These are phyloP conservation scores for Paguma larvata DNA, from an alignment of 2,797 vertebrate species.

Conservation along the genomic window DNA sequence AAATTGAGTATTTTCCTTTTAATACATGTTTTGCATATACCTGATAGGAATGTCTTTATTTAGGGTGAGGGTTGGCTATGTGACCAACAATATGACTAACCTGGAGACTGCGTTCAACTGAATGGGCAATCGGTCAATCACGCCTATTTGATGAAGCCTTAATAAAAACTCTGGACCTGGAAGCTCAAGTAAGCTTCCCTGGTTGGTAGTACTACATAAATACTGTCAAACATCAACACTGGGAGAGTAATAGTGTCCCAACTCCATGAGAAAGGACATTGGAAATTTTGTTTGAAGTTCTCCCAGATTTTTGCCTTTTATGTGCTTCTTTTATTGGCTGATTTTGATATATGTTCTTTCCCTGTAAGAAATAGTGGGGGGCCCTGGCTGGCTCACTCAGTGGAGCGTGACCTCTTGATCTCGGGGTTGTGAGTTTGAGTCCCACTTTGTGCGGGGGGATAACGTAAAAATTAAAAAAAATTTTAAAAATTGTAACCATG, in stretches of 20 bases:
- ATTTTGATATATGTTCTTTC: not conserved
- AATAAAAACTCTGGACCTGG: not conserved
- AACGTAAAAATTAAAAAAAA: not conserved
- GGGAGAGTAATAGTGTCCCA: not conserved
- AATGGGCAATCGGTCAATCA: not conserved
- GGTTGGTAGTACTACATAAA: not conserved
- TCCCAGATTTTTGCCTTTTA: not conserved
- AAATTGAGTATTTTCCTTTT: conserved; percentile 5
- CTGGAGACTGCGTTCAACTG: not conserved
- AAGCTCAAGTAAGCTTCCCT: not conserved
- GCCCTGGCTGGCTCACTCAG: not conserved
- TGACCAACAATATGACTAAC: not conserved
- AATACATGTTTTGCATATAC: not conserved
- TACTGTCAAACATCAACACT: not conserved
- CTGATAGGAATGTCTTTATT: not conserved
- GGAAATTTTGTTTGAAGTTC: not conserved
- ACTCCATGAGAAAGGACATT: not conserved
- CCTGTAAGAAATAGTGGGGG: not conserved
- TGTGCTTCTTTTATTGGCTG: not conserved
- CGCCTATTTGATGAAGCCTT: not conserved
- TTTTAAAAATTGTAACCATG: not conserved
- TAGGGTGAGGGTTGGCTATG: not conserved
- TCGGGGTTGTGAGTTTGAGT: not conserved
- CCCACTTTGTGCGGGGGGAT: not conserved
- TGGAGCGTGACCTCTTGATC: not conserved